Evolutionary conservation across 2,888 invertebrate genomes (phyloP), one percentile per base, ranked within the genome.

Genomic region (Carcina quercana): DNA sequence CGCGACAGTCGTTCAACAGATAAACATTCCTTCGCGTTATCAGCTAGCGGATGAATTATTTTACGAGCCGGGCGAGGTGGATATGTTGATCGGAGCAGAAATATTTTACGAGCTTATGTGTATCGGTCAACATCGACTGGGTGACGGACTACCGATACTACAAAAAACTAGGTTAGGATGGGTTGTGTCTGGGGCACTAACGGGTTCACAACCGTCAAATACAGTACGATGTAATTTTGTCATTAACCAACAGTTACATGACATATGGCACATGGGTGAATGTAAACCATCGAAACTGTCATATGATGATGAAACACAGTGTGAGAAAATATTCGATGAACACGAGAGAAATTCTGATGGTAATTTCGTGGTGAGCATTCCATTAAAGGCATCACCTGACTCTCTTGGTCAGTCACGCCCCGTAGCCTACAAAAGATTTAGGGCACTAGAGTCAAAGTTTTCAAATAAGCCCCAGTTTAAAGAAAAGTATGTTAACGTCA

Each of bases 131-230:
- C 30, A 32, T n/a, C 5, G 14, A n/a, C 13, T 39, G 3, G 33
- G 38, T 5, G 12, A 25, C 1, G 39, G 34, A 1, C 15, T 31
- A 20, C 39, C 34, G 2, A 30, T 28, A 4, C 19, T 40, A 15
- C 36, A 36, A 27, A 26, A 15, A 20, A 40, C 34, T 1, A 10
- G 26, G 7, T 29, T 39, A 6, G 36, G 39, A 1, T 39, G 34
- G 34, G 21, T 39, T 2, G 25, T 40, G 8, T 29, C 36, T 3
- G n/a, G n/a, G 39, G 39, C 1, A 10, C 30, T 3, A 5, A 30
- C 13, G 1, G 13, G 3, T n/a, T 6, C 10, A 1, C 12, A 10
- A n/a, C 17, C 1, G 7, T 6, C 15, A n/a, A 15, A 15, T 10
- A 1, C 27, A 15, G 17, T 28, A 11, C 8, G 17, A 10, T 28